Evolutionary conservation across 2,113 vertebrate species (phyloP).

Genomic region (Platycercus adscitus): DNA sequence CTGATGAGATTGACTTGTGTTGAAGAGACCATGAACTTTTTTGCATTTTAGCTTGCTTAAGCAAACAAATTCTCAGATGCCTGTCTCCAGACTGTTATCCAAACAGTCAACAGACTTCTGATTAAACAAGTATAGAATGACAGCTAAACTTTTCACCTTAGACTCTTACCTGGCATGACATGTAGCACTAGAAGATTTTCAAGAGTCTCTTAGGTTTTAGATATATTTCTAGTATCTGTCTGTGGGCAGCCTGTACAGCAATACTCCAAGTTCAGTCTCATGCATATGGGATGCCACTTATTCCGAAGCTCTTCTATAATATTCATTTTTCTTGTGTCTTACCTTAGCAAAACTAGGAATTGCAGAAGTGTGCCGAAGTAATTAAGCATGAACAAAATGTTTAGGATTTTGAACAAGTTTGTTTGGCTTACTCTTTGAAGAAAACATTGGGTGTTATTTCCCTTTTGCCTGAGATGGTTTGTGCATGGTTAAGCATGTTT

Average conservation of each 20-base stretch:
- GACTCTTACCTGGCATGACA: neutral
- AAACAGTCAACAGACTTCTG: neutral
- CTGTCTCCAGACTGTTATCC: neutral
- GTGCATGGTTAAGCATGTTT: neutral
- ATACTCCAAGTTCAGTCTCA: neutral
- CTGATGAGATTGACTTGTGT: neutral
- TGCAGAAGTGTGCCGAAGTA: neutral
- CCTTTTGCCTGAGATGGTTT: neutral
- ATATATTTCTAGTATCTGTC: neutral
- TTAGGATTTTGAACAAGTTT: neutral
- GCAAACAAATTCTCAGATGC: neutral
- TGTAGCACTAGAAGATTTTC: neutral
- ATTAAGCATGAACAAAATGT: neutral
- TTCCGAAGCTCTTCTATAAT: neutral
- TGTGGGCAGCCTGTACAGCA: neutral
- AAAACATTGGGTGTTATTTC: neutral
- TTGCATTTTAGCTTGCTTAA: neutral
- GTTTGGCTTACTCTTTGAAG: neutral
- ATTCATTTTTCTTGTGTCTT: neutral
- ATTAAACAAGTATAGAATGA: neutral
- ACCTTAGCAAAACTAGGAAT: neutral
- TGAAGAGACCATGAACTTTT: neutral
- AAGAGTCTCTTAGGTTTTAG: neutral
- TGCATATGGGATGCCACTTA: fast-evolving
- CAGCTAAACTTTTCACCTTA: neutral